These are phyloP conservation scores for Halocaridina rubra DNA, from an alignment of 2,888 invertebrate genomes.

Conservation along the genomic window DNA sequence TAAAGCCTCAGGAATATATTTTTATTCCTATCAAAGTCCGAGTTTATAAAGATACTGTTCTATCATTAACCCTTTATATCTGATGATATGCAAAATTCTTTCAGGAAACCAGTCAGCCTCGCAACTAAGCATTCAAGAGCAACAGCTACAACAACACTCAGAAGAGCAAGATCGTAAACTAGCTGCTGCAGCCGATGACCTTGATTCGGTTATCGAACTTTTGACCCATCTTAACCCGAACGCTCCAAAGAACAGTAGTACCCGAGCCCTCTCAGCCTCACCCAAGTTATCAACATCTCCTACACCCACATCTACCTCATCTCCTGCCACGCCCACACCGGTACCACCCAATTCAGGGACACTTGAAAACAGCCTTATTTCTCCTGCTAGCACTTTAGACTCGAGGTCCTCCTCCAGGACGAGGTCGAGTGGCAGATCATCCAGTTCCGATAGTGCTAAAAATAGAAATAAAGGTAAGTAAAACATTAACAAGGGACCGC, in stretches of 20 bases:
- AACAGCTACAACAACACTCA: not conserved
- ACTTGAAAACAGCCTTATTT: not conserved
- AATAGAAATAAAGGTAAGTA: not conserved
- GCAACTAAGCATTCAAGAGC: not conserved
- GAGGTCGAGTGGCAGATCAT: slow-evolving; percentile 29
- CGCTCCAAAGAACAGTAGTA: not conserved
- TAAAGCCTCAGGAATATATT: no score
- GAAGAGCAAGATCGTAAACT: not conserved
- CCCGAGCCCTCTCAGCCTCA: not conserved
- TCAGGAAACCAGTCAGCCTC: not conserved
- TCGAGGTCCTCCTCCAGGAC: slow-evolving; percentile 36
- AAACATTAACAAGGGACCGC: no score
- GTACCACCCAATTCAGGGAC: not conserved
- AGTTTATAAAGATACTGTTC: no score
- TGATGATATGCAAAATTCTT: no score
- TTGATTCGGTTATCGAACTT: slow-evolving; percentile 45
- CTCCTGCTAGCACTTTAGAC: slow-evolving; percentile 30
- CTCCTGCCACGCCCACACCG: not conserved
- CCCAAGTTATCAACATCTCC: slow-evolving; percentile 21
- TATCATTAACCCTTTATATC: no score
- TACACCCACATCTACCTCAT: not conserved
- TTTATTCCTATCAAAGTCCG: no score
- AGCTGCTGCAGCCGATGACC: slow-evolving; percentile 3
- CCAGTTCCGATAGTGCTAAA: slow-evolving; percentile 15
- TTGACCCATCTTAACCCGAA: slow-evolving; percentile 26